These are phyloP conservation scores for Sthenelais limicola DNA, from an alignment of 2,888 invertebrate genomes.

Conservation along the genomic window DNA sequence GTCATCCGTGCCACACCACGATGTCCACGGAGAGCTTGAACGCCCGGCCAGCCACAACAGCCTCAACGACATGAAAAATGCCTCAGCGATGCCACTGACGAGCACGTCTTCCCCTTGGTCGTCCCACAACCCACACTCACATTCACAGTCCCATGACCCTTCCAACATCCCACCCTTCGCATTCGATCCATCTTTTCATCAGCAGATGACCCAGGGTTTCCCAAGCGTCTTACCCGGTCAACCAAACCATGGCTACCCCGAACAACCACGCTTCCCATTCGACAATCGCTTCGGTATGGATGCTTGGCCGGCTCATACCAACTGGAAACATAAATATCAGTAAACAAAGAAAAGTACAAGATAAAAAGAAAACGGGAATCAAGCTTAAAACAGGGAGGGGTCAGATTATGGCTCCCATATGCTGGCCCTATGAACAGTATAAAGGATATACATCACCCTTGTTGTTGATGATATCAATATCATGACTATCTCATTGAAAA, in stretches of 20 bases:
- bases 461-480: no score
- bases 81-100: conserved; percentile 11
- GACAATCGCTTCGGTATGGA: conserved; percentile 33
- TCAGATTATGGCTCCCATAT: no score
- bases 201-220: conserved; percentile 27
- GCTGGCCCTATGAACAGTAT: no score
- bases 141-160: no score
- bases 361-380: no score
- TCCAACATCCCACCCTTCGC: conserved; percentile 4
- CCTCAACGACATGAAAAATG: background rate
- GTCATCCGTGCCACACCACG: background rate
- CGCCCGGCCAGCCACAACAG: conserved; percentile 21
- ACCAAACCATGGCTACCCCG: conserved; percentile 23
- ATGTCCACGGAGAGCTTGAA: conserved; percentile 12
- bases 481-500: no score
- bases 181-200: conserved; percentile 19
- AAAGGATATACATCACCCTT: no score
- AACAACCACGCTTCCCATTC: conserved; percentile 24
- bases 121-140: no score
- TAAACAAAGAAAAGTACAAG: background rate
- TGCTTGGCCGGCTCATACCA: conserved; percentile 19
- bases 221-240: conserved; percentile 26
- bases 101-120: conserved; percentile 1
- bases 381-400: no score
- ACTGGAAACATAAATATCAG: conserved; percentile 37